Conservation (phyloP, 1,140 invertebrate genomes). For the Bathynomus jamesi region DNA sequence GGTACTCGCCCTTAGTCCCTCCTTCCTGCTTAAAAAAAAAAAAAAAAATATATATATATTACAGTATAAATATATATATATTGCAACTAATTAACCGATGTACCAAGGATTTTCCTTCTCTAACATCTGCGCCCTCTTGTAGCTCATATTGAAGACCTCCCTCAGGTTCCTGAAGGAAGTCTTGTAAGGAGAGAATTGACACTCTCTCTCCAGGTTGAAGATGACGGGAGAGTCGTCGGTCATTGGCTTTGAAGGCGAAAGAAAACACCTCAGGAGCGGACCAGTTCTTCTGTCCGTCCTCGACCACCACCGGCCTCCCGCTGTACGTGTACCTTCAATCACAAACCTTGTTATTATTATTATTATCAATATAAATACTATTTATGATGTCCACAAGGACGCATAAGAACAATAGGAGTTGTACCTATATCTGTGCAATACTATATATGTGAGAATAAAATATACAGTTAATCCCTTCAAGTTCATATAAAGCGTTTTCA, state of each 20-base stretch:
- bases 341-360: too few species aligned
- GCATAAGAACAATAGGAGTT: too few species aligned
- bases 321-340: constrained; percentile 70
- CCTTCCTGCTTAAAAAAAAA: too few species aligned
- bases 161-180: constrained; percentile 67
- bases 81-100: constrained; percentile 81
- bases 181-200: constrained; percentile 87
- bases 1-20: too few species aligned
- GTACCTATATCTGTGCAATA: too few species aligned
- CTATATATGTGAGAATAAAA: too few species aligned
- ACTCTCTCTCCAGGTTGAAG: constrained; percentile 48
- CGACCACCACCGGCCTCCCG: constrained; percentile 71
- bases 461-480: too few species aligned
- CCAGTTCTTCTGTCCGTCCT: constrained; percentile 70
- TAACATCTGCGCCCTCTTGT: constrained; percentile 55
- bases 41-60: too few species aligned
- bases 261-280: constrained; percentile 59
- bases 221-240: constrained; percentile 39
- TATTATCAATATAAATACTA: too few species aligned
- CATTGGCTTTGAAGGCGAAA: constrained; percentile 67
- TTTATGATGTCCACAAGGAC: too few species aligned
- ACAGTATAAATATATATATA: too few species aligned
- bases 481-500: too few species aligned
- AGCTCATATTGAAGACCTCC: constrained; percentile 71
- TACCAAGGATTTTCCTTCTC: constrained; percentile 72